Evolutionary conservation across 2,888 invertebrate species (phyloP).

Genomic region (Diploptera punctata): DNA sequence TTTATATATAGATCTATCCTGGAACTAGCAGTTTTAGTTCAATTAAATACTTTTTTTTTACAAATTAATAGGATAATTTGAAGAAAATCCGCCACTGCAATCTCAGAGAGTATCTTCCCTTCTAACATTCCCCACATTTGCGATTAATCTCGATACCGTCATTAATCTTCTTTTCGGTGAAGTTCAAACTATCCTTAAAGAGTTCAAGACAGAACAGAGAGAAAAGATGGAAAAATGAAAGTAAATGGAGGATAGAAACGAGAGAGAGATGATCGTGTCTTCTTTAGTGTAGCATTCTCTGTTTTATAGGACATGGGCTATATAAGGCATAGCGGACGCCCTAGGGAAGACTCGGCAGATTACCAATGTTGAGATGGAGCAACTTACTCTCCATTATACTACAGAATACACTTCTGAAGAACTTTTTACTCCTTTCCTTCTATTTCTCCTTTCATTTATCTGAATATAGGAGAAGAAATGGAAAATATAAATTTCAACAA

Average conservation of each 20-base stretch:
- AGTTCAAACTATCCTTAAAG: conserved; percentile 7
- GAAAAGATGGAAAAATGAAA: background rate
- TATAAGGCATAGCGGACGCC: background rate
- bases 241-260: background rate
- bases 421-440: too few relatives aligned
- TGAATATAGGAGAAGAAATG: too few relatives aligned
- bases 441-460: too few relatives aligned
- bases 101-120: too few relatives aligned
- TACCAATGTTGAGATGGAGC: background rate
- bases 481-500: too few relatives aligned
- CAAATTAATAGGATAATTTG: too few relatives aligned
- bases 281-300: background rate
- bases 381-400: background rate
- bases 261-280: background rate
- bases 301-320: conserved; percentile 7
- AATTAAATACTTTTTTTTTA: too few relatives aligned
- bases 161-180: conserved; percentile 26
- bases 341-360: background rate
- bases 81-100: too few relatives aligned
- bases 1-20: too few relatives aligned
- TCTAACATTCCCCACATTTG: background rate
- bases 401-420: background rate
- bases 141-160: conserved; percentile 29
- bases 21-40: too few relatives aligned
- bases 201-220: background rate